Percentiles rank a stretch among this genome's conserved stretches.
Conservation (phyloP, 2,797 vertebrate genomes). For the Chloroceryle amazona region DNA sequence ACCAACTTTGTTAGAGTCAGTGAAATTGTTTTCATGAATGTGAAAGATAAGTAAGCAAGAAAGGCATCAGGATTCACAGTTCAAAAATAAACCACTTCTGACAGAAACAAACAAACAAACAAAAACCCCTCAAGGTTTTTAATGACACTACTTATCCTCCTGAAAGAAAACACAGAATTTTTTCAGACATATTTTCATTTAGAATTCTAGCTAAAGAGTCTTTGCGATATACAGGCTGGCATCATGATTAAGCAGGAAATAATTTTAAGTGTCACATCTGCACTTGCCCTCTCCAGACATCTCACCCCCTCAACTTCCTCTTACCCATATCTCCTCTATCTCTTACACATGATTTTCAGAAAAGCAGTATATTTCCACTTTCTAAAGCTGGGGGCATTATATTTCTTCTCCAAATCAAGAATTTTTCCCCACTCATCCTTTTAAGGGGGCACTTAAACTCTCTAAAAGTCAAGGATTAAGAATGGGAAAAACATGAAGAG, state of each 20-base stretch:
- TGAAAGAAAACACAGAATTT: neutral
- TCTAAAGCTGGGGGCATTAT: neutral
- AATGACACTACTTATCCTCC: neutral
- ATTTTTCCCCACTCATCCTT: neutral
- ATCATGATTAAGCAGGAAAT: neutral
- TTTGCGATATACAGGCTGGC: neutral
- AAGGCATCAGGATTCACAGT: neutral
- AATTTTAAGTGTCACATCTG: neutral
- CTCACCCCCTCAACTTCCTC: neutral
- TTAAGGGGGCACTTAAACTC: neutral
- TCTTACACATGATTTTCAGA: neutral
- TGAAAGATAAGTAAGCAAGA: neutral
- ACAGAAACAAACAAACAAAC: neutral
- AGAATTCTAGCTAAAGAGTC: neutral
- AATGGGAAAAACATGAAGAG: neutral
- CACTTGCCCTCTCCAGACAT: neutral
- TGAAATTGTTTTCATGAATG: neutral
- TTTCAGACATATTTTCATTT: neutral
- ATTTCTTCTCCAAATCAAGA: neutral
- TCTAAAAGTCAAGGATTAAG: neutral
- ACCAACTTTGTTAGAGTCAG: neutral
- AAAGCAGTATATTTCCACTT: neutral
- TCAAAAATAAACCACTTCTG: neutral
- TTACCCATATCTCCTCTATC: neutral
- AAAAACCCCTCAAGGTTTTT: no score